These are phyloP conservation scores for Aldrovandia affinis DNA, from an alignment of 2,797 vertebrate genomes.

Conservation along the genomic window DNA sequence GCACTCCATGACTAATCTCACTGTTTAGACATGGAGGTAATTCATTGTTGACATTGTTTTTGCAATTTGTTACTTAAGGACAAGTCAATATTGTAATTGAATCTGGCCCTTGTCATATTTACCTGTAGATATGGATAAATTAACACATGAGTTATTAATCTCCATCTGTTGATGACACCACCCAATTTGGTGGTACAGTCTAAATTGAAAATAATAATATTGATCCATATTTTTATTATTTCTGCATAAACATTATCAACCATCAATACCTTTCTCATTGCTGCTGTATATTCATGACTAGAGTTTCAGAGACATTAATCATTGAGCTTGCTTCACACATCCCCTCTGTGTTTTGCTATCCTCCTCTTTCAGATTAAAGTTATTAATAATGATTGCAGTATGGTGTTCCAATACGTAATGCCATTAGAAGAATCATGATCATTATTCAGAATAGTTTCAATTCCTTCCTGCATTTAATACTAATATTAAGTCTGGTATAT, in stretches of 20 bases:
- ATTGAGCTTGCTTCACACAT: constrained; percentile 40
- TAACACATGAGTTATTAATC: constrained; percentile 38
- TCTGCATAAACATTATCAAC: constrained; percentile 32
- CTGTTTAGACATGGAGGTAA: constrained; percentile 30
- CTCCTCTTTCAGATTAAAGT: constrained; percentile 27
- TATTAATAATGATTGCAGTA: constrained; percentile 9
- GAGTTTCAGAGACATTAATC: constrained; percentile 29
- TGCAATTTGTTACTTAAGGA: neutral
- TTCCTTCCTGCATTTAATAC: neutral
- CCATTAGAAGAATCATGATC: neutral
- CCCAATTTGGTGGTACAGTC: constrained; percentile 25
- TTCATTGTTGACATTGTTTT: constrained; percentile 31
- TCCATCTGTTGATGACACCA: constrained; percentile 33
- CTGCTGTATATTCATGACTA: constrained; percentile 10
- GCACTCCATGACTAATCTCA: neutral
- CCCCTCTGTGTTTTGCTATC: constrained; percentile 22
- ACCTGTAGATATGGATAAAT: constrained; percentile 35
- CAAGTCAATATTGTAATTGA: neutral
- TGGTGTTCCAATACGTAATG: neutral
- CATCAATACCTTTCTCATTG: constrained; percentile 15
- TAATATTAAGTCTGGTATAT: constrained; percentile 10
- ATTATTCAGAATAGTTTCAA: neutral
- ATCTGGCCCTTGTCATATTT: constrained; percentile 26
- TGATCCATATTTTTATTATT: constrained; percentile 34
- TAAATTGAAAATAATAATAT: constrained; percentile 34